Conservation (phyloP, 2,888 invertebrate genomes). For the Amphiduros pacificus region DNA sequence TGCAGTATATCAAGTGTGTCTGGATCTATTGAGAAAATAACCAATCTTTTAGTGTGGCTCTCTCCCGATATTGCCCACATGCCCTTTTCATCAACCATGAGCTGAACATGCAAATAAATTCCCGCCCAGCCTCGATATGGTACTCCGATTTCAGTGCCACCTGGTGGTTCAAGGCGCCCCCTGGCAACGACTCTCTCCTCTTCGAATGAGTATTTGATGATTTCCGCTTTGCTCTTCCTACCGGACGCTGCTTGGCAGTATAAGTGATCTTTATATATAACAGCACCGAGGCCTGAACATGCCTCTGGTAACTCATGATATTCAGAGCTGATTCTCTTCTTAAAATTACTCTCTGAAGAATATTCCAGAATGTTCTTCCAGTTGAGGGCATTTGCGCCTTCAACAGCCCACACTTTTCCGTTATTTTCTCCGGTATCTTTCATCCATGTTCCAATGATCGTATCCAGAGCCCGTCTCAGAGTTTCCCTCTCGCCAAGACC, state of each 20-base stretch:
- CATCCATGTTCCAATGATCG: not conserved
- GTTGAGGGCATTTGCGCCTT: not conserved
- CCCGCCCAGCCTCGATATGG: not conserved
- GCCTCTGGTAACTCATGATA: not conserved
- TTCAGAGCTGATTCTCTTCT: not conserved
- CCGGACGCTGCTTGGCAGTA: not conserved
- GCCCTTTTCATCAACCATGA: constrained; percentile 1
- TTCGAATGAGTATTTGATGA: not conserved
- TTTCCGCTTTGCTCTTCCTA: not conserved
- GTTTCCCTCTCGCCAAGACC: not conserved
- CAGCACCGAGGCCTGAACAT: not conserved
- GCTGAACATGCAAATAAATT: not conserved
- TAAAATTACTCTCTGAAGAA: not conserved
- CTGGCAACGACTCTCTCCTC: not conserved
- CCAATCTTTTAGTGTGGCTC: not conserved
- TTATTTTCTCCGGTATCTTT: not conserved
- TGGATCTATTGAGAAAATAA: not conserved
- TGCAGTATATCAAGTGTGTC: not conserved
- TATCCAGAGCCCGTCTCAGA: not conserved
- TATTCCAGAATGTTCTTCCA: not conserved
- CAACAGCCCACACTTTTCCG: not conserved
- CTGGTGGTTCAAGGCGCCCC: not conserved
- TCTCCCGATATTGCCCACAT: not conserved
- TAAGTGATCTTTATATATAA: not conserved
- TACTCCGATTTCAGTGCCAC: not conserved